These are phyloP conservation scores for Lagodon rhomboides DNA, from an alignment of 2,797 vertebrate genomes.

Conservation along the genomic window DNA sequence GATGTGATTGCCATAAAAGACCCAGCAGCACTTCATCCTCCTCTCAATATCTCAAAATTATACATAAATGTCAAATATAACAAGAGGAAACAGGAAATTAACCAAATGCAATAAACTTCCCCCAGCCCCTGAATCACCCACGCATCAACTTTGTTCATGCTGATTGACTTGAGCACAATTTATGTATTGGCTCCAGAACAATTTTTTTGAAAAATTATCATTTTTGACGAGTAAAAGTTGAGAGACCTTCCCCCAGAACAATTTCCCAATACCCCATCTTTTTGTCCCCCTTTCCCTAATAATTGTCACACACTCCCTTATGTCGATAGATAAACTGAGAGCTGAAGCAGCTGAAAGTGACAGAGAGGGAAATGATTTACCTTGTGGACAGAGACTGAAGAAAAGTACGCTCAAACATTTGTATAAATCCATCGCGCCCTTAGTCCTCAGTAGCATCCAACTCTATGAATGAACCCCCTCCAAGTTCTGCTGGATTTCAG, in stretches of 20 bases:
- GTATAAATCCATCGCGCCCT: conserved; percentile 72
- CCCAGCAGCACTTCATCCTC: no score
- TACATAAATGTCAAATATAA: background rate
- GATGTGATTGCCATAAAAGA: no score
- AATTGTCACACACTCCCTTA: background rate
- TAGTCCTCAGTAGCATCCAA: conserved; percentile 10
- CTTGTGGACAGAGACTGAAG: conserved; percentile 67
- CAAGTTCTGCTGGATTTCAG: conserved; percentile 59
- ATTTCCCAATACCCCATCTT: background rate
- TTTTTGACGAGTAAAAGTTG: conserved; percentile 13
- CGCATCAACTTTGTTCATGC: conserved; percentile 2
- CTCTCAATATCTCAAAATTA: background rate
- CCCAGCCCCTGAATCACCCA: background rate
- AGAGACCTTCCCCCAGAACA: background rate
- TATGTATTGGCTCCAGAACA: background rate
- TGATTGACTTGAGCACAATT: background rate
- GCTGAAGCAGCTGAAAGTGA: background rate
- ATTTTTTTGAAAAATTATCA: background rate
- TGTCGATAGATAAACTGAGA: background rate
- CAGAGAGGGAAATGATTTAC: conserved; percentile 59
- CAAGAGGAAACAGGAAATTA: conserved; percentile 2
- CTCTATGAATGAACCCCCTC: conserved; percentile 36
- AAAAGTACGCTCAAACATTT: conserved; percentile 72
- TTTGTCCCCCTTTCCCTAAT: background rate
- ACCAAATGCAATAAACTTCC: background rate